Base-by-base conservation (phyloP, 1,140 invertebrate species). In the Macrotrachela quadricornifera region DNA sequence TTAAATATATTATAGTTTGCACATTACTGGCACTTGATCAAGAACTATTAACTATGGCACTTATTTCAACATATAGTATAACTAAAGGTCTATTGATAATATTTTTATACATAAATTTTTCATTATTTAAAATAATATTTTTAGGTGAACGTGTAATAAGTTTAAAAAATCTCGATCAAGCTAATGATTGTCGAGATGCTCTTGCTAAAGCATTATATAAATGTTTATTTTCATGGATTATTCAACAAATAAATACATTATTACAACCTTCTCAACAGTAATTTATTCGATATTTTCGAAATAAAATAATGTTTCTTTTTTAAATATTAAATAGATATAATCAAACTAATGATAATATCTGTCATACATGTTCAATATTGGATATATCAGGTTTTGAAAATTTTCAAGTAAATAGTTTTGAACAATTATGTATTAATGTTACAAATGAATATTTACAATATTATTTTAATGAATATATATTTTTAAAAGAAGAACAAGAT, bases 231-330 rank as follows among this genome's bases (percentile, higher is more conserved):
- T 62, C 61, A 0, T 67, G 65, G 65, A 58, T 67, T 41, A 59
- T 68, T 16, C 48, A 58, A 21, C 59, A 59, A 49, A 65, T 68
- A 49, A 68, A 68, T 56, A 73, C 76, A 37, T 82, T 83, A 60
- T 71, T 88, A 53, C 60, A 78, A 80, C 58, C 72, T 80, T 62
- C 77, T 79, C 21, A 8, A 30, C 21, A 8, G 21, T 30, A 30
- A 30, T 30, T 30, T 30, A 30, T 30, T 30, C 8, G 21, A 30
- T 30, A 30, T 8, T 30, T 30, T 8, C 8, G 2, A 4, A 8
- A 30, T 30, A 4, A 30, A 2, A 4, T 30, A 30, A n/a, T n/a
- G n/a, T 30, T 30, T 30, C 8, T 2, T 30, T 30, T 8, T 30
- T 2, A 4, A 4, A 30, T 30, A 2, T 30, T 30, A 4, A 2